phyloP scores from a whole-genome alignment of 2,113 vertebrate genomes.

The Pseudolaguvia tuberculata region DNA sequence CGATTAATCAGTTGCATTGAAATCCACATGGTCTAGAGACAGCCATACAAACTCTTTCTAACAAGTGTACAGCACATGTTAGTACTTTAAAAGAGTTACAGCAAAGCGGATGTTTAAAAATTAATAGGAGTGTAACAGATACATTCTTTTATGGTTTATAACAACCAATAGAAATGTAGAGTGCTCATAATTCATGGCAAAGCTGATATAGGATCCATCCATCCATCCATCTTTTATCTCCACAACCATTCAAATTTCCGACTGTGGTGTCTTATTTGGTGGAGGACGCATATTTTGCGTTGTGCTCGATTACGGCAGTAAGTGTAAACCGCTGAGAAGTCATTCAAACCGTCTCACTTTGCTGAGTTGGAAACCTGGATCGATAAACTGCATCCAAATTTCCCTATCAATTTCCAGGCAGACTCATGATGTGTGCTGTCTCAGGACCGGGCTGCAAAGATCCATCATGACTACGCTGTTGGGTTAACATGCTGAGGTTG shows the following conservation, averaged over 20 bases:
- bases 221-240: too few relatives aligned
- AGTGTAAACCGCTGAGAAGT: constrained; percentile 50
- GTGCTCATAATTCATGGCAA: too few relatives aligned
- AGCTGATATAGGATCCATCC: too few relatives aligned
- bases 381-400: constrained; percentile 54
- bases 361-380: constrained; percentile 60
- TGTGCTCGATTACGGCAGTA: constrained; percentile 36
- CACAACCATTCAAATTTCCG: too few relatives aligned
- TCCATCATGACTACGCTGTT: constrained; percentile 2
- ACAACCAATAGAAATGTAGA: too few relatives aligned
- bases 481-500: constrained; percentile 16
- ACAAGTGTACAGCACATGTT: constrained; percentile 5
- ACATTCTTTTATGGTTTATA: too few relatives aligned
- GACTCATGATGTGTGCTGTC: constrained; percentile 45
- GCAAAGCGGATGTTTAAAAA: not conserved
- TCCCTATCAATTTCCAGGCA: constrained; percentile 54
- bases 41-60: not conserved
- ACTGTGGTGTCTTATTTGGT: not conserved
- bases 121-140: not conserved
- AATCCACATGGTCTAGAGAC: constrained; percentile 1
- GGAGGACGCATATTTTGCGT: not conserved
- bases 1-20: constrained; percentile 12
- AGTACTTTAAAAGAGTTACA: not conserved
- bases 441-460: not conserved
- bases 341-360: constrained; percentile 55